These are phyloP conservation scores for Tanytarsus gracilentus DNA, from an alignment of 2,888 invertebrate genomes.

Conservation along the genomic window DNA sequence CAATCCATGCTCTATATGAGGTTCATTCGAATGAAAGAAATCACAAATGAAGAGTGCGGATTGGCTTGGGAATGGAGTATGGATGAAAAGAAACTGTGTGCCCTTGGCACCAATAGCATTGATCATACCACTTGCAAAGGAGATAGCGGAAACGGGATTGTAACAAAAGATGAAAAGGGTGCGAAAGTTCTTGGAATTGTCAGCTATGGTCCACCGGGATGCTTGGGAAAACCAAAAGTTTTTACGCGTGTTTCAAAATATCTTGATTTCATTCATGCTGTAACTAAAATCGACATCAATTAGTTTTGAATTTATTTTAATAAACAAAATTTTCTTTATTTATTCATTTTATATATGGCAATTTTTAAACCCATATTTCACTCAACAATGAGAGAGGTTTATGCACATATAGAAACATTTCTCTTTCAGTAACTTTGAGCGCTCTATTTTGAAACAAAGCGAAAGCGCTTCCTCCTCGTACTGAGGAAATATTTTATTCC, in stretches of 20 bases:
- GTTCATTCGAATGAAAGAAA: not conserved
- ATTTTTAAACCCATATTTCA: too few relatives aligned
- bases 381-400: too few relatives aligned
- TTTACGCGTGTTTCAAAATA: constrained; percentile 6
- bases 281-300: constrained; percentile 2
- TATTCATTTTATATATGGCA: too few relatives aligned
- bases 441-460: too few relatives aligned
- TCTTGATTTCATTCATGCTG: constrained; percentile 5
- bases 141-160: not conserved
- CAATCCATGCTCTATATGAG: constrained; percentile 7
- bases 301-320: too few relatives aligned
- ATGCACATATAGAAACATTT: too few relatives aligned
- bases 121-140: constrained; percentile 7
- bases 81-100: not conserved
- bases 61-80: constrained; percentile 8
- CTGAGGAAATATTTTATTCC: too few relatives aligned
- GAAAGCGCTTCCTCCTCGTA: too few relatives aligned
- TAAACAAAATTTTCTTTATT: too few relatives aligned
- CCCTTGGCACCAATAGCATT: not conserved
- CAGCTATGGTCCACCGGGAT: not conserved
- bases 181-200: not conserved
- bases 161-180: not conserved
- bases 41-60: not conserved
- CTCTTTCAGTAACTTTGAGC: too few relatives aligned
- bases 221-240: constrained; percentile 14